Percentiles rank a stretch among this genome's conserved stretches.
These are phyloP conservation scores for Venusia cambrica DNA, from an alignment of 2,888 invertebrate species.

Conservation along the genomic window DNA sequence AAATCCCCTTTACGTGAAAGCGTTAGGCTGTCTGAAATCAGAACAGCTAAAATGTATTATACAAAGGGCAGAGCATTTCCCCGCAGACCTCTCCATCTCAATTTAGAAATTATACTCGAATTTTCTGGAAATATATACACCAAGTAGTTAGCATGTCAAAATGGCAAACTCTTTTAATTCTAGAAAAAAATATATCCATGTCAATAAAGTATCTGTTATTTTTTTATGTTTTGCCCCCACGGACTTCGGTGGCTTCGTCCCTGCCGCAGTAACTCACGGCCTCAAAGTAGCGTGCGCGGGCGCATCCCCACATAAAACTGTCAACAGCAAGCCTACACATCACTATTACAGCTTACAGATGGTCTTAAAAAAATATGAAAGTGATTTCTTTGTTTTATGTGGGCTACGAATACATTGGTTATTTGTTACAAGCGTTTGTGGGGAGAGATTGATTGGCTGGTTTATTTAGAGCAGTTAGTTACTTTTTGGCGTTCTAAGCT, in stretches of 20 bases:
- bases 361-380: slow-evolving; percentile 19
- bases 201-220: too few species aligned
- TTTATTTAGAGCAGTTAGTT: slow-evolving; percentile 2
- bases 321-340: slow-evolving; percentile 43
- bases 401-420: slow-evolving; percentile 8
- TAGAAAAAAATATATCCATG: too few species aligned
- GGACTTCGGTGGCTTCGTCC: slow-evolving; percentile 1
- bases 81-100: too few species aligned
- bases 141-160: too few species aligned
- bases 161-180: too few species aligned
- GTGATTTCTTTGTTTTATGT: slow-evolving; percentile 19
- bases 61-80: too few species aligned
- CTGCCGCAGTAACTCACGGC: slow-evolving; percentile 21
- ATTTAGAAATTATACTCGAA: too few species aligned
- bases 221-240: not conserved
- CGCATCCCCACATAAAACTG: slow-evolving; percentile 48
- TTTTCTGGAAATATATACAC: too few species aligned
- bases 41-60: too few species aligned
- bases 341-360: slow-evolving; percentile 22
- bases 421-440: slow-evolving; percentile 10
- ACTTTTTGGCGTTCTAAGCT: too few species aligned
- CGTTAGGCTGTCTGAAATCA: too few species aligned
- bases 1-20: too few species aligned
- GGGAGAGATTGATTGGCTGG: slow-evolving; percentile 7
- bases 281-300: slow-evolving; percentile 23